Evolutionary conservation across 1,140 invertebrate species (phyloP).

Genomic region (Euwallacea fornicatus): DNA sequence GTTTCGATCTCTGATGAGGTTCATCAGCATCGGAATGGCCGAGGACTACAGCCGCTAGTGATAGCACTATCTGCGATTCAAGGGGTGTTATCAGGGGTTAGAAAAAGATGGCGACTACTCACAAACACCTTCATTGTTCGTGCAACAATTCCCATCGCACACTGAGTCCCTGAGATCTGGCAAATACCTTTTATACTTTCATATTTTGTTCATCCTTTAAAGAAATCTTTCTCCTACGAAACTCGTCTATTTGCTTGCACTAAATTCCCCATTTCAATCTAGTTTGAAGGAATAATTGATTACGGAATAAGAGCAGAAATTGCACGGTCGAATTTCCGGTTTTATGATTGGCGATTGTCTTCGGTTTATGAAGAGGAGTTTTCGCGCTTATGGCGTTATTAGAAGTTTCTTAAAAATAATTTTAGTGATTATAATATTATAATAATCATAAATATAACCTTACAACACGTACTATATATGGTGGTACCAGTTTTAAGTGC

Average conservation of each 20-base stretch:
- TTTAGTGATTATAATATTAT: too few species aligned
- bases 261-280: conserved; percentile 11
- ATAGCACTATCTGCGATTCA: conserved; percentile 29
- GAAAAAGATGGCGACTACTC: conserved; percentile 10
- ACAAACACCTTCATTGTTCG: conserved; percentile 37
- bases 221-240: conserved; percentile 28
- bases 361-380: not conserved
- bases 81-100: not conserved
- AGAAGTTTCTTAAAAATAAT: too few species aligned
- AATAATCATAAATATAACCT: too few species aligned
- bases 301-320: conserved; percentile 21
- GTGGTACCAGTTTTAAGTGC: too few species aligned
- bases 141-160: conserved; percentile 16
- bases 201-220: conserved; percentile 20
- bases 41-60: conserved; percentile 29
- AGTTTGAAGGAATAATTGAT: conserved; percentile 18
- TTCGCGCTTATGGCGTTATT: not conserved
- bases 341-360: conserved; percentile 17
- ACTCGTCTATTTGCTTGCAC: conserved; percentile 37
- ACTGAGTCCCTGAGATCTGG: conserved; percentile 11
- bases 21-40: conserved; percentile 28
- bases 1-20: conserved; percentile 36
- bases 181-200: conserved; percentile 33
- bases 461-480: too few species aligned
- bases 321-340: conserved; percentile 7